phyloP scores from a whole-genome alignment of 2,113 vertebrate species.

The Tretioscincus oriximinensis region DNA sequence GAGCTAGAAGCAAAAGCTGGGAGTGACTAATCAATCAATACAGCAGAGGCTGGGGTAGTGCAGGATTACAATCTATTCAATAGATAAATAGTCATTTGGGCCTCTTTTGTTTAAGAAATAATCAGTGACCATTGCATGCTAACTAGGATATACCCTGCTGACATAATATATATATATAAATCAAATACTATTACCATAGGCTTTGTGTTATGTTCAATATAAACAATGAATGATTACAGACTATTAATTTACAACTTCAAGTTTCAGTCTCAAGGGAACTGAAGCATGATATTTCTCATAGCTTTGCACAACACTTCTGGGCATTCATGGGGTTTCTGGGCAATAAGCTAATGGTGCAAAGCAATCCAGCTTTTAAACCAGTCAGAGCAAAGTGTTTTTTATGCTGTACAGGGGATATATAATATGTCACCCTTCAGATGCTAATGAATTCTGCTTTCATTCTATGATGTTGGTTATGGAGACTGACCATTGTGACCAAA shows the following conservation, averaged over 20 bases:
- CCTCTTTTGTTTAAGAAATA: background rate
- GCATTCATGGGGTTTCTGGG: background rate
- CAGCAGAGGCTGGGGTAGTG: background rate
- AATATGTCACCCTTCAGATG: too few relatives aligned
- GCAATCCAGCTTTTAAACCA: background rate
- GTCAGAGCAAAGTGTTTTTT: background rate
- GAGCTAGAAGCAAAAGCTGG: constrained; percentile 25
- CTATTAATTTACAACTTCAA: background rate
- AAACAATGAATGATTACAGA: background rate
- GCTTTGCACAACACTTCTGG: background rate
- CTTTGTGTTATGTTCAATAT: too few relatives aligned
- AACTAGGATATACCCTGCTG: background rate
- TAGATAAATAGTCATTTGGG: constrained; percentile 2
- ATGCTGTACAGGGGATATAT: too few relatives aligned
- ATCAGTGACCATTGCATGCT: background rate
- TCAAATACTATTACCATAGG: too few relatives aligned
- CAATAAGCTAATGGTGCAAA: background rate
- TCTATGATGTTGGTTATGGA: background rate
- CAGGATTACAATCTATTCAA: background rate
- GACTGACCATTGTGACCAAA: too few relatives aligned
- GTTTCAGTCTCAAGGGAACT: background rate
- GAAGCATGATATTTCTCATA: background rate
- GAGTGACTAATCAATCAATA: background rate
- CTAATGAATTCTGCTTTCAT: too few relatives aligned
- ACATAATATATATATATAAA: too few relatives aligned